Base-by-base conservation (phyloP, 2,888 invertebrate genomes). In the Laspeyria flexula region DNA sequence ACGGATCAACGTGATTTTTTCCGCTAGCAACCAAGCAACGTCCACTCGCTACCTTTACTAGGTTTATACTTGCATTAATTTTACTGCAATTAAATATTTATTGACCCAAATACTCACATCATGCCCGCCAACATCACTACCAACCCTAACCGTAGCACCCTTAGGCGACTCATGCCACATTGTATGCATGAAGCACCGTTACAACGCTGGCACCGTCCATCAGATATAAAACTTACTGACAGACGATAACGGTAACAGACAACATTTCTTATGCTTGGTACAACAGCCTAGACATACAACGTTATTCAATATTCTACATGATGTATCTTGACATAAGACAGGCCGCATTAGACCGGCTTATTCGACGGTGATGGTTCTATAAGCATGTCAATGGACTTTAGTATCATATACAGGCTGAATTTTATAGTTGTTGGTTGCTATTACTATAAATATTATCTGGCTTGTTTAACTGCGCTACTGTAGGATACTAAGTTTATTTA, bases 221-320 rank as follows among this genome's bases (percentile, higher is more conserved):
- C 87, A 83, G 87, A 85, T 85, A 85, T 75, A 75, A 82, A 81
- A 75, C 77, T 74, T 73, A 82, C 83, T 83, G 86, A 86, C 86
- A 85, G 84, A 73, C 70, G 73, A 74, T 90, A 90, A 88, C 90
- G 90, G 89, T 82, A 83, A 75, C 68, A 71, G 76, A 78, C 82
- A 75, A 77, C 76, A 75, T 75, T 78, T 75, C 76, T 75, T 76
- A 79, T 78, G 72, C 71, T 65, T 73, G 65, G 69, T 71, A 64
- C 67, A 60, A 65, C 62, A 65, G 58, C 71, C 63, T 69, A 61
- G 63, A 60, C 55, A 62, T 56, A 68, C 52, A 60, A 60, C 54
- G 71, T 73, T 70, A 71, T 74, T 72, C 72, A 76, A 81, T 73
- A 69, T 74, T 65, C 48, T 71, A 68, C 65, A 70, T 72, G 65